Conservation (phyloP, 2,113 vertebrate species). For the Poeciliopsis turrubarensis region DNA sequence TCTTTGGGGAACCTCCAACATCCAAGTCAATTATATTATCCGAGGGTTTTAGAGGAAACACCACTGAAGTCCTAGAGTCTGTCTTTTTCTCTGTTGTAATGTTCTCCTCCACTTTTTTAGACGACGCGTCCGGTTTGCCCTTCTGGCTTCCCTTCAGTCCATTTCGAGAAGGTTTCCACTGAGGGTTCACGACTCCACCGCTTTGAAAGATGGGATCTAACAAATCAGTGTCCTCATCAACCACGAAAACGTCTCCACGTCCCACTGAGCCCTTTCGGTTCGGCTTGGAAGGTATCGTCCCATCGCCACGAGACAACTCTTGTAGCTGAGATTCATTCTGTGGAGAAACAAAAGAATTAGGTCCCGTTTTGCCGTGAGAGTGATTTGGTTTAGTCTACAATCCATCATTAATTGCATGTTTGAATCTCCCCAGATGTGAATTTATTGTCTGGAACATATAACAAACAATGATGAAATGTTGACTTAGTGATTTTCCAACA, state of each 20-base stretch:
- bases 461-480: not conserved
- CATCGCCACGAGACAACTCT: slow-evolving; percentile 70
- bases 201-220: slow-evolving; percentile 63
- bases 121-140: slow-evolving; percentile 73
- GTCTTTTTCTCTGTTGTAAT: slow-evolving; percentile 79
- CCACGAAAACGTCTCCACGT: slow-evolving; percentile 73
- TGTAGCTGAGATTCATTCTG: slow-evolving; percentile 46
- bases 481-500: not conserved
- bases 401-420: not conserved
- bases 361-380: not conserved
- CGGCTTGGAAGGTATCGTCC: slow-evolving; percentile 63
- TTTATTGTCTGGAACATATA: not conserved
- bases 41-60: slow-evolving; percentile 62
- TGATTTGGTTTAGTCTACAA: not conserved
- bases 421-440: not conserved
- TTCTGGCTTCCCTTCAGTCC: slow-evolving; percentile 60
- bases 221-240: slow-evolving; percentile 81
- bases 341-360: slow-evolving; percentile 22
- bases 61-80: not conserved
- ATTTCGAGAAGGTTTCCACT: slow-evolving; percentile 50
- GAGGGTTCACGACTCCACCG: slow-evolving; percentile 49
- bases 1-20: slow-evolving; percentile 34
- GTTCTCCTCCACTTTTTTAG: slow-evolving; percentile 79
- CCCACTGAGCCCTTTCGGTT: slow-evolving; percentile 52
- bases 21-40: slow-evolving; percentile 70